These are phyloP conservation scores for Adrianichthys oophorus DNA, from an alignment of 2,797 vertebrate species.

Conservation along the genomic window DNA sequence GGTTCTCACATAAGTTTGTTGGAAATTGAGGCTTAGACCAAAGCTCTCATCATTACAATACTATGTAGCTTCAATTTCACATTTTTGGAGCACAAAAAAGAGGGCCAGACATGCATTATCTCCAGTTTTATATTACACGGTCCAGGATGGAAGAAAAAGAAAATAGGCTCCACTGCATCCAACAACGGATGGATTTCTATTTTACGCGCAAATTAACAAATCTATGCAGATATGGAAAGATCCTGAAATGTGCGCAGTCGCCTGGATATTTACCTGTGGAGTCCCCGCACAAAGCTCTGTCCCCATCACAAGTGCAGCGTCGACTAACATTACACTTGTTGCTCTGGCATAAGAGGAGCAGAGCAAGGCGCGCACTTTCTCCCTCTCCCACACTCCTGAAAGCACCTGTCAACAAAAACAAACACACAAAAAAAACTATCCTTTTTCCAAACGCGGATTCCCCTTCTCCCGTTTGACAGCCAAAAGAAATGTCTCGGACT, in stretches of 20 bases:
- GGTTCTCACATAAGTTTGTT: constrained; percentile 59
- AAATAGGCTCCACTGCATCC: constrained; percentile 27
- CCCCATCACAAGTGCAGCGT: constrained; percentile 38
- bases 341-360: constrained; percentile 22
- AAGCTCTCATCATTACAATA: constrained; percentile 76
- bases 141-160: constrained; percentile 31
- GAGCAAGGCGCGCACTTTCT: constrained; percentile 21
- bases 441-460: constrained; percentile 22
- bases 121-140: constrained; percentile 51
- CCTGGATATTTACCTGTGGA: constrained; percentile 46
- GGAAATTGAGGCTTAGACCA: constrained; percentile 75
- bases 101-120: constrained; percentile 46
- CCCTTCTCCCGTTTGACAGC: no score
- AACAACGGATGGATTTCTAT: constrained; percentile 13
- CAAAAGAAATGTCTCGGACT: constrained; percentile 11
- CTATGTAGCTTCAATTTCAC: constrained; percentile 68
- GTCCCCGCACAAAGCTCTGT: constrained; percentile 21
- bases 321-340: constrained; percentile 54
- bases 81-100: constrained; percentile 56
- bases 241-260: constrained; percentile 12
- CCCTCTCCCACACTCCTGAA: constrained; percentile 17
- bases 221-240: constrained; percentile 47
- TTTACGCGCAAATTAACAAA: constrained; percentile 38
- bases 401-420: constrained; percentile 29
- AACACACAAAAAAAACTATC: constrained; percentile 32